Evolutionary conservation across 2,888 invertebrate species (phyloP).

Genomic region (Cephus pulcher): DNA sequence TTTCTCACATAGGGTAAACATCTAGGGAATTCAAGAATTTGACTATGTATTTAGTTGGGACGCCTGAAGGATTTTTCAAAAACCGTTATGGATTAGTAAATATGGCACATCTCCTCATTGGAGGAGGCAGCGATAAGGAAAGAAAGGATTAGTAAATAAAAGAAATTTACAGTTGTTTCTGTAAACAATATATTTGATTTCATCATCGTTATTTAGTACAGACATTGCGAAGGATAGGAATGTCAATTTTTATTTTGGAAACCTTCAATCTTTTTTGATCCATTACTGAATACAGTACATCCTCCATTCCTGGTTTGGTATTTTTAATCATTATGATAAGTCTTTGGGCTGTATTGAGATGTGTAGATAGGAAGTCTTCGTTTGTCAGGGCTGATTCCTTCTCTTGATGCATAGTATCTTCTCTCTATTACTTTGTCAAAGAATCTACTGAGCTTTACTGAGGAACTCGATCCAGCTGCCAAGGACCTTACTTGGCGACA

Average conservation of each 20-base stretch:
- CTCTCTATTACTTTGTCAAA: conserved; percentile 87
- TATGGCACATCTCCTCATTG: background rate
- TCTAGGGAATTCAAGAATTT: background rate
- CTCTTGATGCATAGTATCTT: conserved; percentile 68
- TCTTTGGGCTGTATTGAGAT: conserved; percentile 70
- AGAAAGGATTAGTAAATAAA: background rate
- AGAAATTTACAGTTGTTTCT: background rate
- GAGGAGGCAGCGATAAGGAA: no score
- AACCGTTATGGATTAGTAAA: background rate
- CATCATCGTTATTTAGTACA: background rate
- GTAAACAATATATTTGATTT: background rate
- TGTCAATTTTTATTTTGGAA: background rate
- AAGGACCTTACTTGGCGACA: conserved; percentile 78
- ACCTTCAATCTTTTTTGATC: background rate
- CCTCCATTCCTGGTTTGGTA: background rate
- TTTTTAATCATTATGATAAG: conserved; percentile 70
- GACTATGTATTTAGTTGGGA: background rate
- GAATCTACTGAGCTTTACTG: conserved; percentile 93
- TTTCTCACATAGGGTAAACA: background rate
- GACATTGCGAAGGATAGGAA: background rate
- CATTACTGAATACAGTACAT: background rate
- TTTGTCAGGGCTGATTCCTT: conserved; percentile 70
- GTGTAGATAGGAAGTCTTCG: conserved; percentile 66
- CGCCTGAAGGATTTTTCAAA: background rate
- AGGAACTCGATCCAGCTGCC: conserved; percentile 94